Evolutionary conservation across 2,888 invertebrate genomes (phyloP).

Genomic region (Sepioteuthis lessoniana): DNA sequence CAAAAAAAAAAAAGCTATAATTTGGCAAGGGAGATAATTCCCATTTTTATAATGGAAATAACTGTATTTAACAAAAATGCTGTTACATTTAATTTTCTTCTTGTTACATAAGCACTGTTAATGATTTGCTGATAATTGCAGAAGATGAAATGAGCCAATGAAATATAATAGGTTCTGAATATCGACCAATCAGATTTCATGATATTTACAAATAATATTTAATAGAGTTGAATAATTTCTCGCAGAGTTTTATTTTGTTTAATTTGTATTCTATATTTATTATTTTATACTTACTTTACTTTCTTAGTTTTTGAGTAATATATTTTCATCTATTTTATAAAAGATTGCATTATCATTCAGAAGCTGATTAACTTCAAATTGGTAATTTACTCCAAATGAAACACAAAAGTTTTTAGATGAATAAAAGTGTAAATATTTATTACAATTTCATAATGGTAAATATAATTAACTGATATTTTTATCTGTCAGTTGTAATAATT

Average conservation of each 20-base stretch:
- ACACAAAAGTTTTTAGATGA: no score
- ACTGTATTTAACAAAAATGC: background rate
- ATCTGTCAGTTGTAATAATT: no score
- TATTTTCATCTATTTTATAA: background rate
- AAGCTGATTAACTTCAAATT: no score
- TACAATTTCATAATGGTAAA: no score
- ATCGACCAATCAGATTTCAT: background rate
- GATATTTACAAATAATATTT: background rate
- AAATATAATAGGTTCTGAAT: background rate
- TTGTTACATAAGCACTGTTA: background rate
- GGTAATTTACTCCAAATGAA: no score
- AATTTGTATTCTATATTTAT: background rate
- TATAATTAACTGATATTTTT: no score
- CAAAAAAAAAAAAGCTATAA: no score
- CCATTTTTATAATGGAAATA: background rate
- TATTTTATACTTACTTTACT: background rate
- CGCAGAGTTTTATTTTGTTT: no score
- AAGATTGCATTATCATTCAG: background rate
- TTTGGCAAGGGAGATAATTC: constrained; percentile 10
- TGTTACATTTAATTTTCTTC: background rate
- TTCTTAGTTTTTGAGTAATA: background rate
- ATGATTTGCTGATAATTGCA: background rate
- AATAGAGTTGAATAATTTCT: background rate
- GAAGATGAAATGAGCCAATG: background rate
- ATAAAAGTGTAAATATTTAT: no score